Percentiles rank a stretch among this genome's conserved stretches.
Evolutionary conservation across 2,797 vertebrate genomes (phyloP).

Genomic region (Yasuhikotakia modesta): DNA sequence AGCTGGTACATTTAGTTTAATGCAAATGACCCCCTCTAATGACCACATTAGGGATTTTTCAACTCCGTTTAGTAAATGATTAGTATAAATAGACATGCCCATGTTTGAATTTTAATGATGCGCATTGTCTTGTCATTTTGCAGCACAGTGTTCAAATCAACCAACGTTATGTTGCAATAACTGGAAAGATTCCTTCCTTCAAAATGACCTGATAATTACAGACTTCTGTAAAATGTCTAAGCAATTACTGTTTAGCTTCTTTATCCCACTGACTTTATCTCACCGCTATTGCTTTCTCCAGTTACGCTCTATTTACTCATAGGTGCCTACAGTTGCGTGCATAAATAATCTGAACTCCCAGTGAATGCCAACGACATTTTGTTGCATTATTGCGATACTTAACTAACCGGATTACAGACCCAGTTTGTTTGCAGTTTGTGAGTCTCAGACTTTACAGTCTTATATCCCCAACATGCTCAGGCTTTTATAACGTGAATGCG

Average conservation of each 20-base stretch:
- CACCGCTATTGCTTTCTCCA: not conserved
- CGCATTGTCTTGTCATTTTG: slow-evolving; percentile 8
- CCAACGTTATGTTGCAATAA: not conserved
- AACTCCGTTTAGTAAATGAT: slow-evolving; percentile 57
- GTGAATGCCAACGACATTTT: not conserved
- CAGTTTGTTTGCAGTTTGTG: slow-evolving; percentile 10
- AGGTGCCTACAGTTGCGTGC: not conserved
- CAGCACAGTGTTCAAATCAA: not conserved
- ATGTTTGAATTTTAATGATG: slow-evolving; percentile 50
- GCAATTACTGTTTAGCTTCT: slow-evolving; percentile 26
- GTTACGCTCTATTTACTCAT: not conserved
- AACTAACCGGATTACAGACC: not conserved
- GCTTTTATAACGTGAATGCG: not conserved
- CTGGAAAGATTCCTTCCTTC: slow-evolving; percentile 7
- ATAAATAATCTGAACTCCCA: slow-evolving; percentile 6
- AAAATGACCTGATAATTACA: slow-evolving; percentile 28
- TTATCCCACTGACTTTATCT: not conserved
- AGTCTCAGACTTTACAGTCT: not conserved
- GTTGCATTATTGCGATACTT: not conserved
- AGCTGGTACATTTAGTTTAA: slow-evolving; percentile 50
- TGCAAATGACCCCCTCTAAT: slow-evolving; percentile 58
- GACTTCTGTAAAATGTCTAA: not conserved
- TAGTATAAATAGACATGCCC: slow-evolving; percentile 55
- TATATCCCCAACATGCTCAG: not conserved
- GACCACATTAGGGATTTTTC: slow-evolving; percentile 58